These are phyloP conservation scores for Psix sp. DNA, from an alignment of 1,140 invertebrate genomes.

Conservation along the genomic window DNA sequence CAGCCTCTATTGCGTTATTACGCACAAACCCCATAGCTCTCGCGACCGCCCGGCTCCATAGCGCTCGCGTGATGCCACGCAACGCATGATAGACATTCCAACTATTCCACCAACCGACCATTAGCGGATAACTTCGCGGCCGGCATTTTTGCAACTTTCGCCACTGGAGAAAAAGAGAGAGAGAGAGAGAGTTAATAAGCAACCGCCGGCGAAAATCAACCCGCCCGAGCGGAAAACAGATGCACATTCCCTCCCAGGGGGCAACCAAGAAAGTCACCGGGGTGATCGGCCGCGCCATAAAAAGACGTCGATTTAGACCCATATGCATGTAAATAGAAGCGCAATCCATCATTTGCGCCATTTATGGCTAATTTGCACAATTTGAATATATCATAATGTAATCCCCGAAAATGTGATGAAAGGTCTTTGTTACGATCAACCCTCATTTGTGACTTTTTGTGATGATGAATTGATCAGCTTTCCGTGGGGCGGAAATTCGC, in stretches of 20 bases:
- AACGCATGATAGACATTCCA: slow-evolving; percentile 21
- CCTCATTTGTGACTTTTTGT: not conserved
- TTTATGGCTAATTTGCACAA: slow-evolving; percentile 38
- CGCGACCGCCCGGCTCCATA: slow-evolving; percentile 52
- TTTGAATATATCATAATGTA: not conserved
- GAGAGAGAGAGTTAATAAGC: not conserved
- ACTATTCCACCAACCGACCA: no score
- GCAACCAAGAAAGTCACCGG: not conserved
- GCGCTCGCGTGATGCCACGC: slow-evolving; percentile 54
- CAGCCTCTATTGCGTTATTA: slow-evolving; percentile 73
- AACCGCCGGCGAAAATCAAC: not conserved
- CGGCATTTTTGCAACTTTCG: not conserved
- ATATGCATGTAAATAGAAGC: slow-evolving; percentile 23
- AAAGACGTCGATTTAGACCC: slow-evolving; percentile 6
- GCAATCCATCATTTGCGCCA: slow-evolving; percentile 34
- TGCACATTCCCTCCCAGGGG: slow-evolving; percentile 1
- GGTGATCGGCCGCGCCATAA: slow-evolving; percentile 5
- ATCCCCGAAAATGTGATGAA: slow-evolving; percentile 9
- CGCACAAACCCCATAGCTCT: slow-evolving; percentile 67
- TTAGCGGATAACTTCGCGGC: no score
- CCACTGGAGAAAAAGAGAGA: no score
- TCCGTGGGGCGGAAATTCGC: no score
- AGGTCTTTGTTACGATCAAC: slow-evolving; percentile 13
- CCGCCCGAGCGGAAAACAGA: not conserved
- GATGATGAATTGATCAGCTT: not conserved